These are phyloP conservation scores for Okapia johnstoni DNA, from an alignment of 2,113 vertebrate genomes.

Conservation along the genomic window DNA sequence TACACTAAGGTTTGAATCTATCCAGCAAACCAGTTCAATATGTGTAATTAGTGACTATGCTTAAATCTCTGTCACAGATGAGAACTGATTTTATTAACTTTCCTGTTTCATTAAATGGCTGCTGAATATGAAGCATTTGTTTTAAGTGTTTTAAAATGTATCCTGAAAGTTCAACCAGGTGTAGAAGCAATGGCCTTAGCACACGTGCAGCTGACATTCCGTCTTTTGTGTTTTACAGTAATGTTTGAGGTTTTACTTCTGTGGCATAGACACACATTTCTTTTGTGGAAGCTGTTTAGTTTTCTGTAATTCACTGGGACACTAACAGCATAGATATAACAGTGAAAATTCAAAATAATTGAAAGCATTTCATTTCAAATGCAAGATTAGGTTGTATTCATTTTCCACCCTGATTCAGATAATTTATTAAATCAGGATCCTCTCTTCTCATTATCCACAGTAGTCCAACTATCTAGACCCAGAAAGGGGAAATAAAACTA, in stretches of 20 bases:
- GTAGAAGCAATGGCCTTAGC: background rate
- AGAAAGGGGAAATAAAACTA: background rate
- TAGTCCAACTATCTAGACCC: background rate
- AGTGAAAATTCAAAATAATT: background rate
- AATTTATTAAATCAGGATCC: background rate
- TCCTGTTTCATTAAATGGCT: background rate
- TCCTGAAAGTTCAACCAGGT: background rate
- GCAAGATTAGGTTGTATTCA: background rate
- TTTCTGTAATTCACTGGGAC: background rate
- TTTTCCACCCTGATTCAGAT: background rate
- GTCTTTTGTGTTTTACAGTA: background rate
- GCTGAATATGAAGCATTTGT: background rate
- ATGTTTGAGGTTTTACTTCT: background rate
- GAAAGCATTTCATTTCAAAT: background rate
- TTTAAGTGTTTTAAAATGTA: background rate
- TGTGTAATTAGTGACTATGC: constrained; percentile 23
- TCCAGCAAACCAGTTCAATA: constrained; percentile 31
- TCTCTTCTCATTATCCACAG: background rate
- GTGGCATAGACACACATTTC: background rate
- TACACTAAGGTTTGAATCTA: background rate
- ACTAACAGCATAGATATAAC: background rate
- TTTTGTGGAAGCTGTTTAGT: background rate
- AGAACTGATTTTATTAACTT: constrained; percentile 44
- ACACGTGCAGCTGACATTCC: background rate
- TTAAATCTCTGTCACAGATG: background rate